A percentile compares a stretch with the other conserved stretches of the same genome.
These are phyloP conservation scores for Phalacrocorax aristotelis DNA, from an alignment of 2,113 vertebrate species.

Conservation along the genomic window DNA sequence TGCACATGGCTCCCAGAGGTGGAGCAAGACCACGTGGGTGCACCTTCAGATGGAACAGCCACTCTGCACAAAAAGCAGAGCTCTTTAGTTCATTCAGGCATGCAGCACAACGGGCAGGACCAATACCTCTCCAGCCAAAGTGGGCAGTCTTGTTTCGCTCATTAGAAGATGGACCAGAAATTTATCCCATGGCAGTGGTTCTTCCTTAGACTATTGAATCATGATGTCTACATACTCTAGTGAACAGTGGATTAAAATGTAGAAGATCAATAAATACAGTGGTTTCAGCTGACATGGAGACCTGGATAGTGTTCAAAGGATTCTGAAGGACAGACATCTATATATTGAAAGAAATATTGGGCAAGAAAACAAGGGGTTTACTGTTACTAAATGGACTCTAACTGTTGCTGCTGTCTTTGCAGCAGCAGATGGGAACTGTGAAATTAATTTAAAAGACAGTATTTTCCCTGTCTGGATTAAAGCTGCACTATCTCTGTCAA, in stretches of 20 bases:
- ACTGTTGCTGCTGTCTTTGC: background rate
- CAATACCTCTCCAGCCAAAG: background rate
- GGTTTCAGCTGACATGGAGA: background rate
- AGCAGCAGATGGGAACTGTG: background rate
- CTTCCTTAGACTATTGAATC: background rate
- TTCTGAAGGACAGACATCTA: background rate
- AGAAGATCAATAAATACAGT: background rate
- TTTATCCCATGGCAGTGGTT: background rate
- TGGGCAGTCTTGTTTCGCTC: background rate
- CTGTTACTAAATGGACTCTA: background rate
- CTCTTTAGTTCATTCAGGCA: background rate
- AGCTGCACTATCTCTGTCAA: background rate
- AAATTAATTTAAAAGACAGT: background rate
- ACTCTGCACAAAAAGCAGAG: background rate
- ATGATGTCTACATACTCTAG: background rate
- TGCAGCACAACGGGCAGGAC: background rate
- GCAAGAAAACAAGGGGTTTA: background rate
- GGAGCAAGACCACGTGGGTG: background rate
- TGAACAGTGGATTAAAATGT: background rate
- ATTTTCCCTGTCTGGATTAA: background rate
- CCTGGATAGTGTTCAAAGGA: background rate
- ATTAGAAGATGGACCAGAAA: background rate
- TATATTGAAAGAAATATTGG: background rate
- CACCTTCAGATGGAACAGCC: background rate
- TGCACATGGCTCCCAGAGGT: background rate